phyloP scores from a whole-genome alignment of 2,113 vertebrate genomes.

The Oxygymnocypris stewartii region DNA sequence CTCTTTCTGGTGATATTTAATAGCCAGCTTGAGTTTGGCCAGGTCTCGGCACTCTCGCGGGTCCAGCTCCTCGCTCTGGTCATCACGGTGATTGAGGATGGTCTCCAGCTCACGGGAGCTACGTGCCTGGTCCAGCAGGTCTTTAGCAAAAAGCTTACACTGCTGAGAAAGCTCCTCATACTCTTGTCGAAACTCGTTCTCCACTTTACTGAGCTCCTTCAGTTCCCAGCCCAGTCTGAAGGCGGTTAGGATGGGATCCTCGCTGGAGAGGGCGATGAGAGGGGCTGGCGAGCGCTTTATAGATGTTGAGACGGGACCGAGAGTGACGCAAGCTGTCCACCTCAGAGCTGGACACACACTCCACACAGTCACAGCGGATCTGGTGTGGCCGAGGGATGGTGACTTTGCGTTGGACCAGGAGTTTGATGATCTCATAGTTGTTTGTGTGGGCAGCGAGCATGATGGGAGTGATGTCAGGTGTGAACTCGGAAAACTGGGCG shows the following conservation, averaged over 20 bases:
- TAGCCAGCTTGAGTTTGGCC: constrained; percentile 95
- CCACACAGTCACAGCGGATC: constrained; percentile 94
- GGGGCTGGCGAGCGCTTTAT: constrained; percentile 93
- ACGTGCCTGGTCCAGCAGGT: constrained; percentile 94
- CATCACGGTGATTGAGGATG: constrained; percentile 94
- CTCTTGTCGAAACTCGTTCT: constrained; percentile 96
- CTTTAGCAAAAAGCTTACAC: constrained; percentile 95
- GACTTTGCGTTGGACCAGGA: constrained; percentile 90
- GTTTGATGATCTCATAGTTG: constrained; percentile 98
- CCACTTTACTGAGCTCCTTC: constrained; percentile 97
- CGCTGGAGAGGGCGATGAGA: constrained; percentile 93
- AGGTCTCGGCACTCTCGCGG: constrained; percentile 90
- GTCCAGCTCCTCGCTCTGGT: constrained; percentile 93
- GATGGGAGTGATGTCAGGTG: constrained; percentile 95
- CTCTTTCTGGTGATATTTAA: constrained; percentile 99
- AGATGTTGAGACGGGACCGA: constrained; percentile 92
- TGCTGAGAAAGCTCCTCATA: constrained; percentile 97
- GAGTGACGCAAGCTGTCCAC: constrained; percentile 95
- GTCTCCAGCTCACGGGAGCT: constrained; percentile 93
- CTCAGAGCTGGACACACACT: constrained; percentile 95
- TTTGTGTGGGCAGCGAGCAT: constrained; percentile 98
- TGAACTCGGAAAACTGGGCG: constrained; percentile 95
- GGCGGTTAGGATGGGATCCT: constrained; percentile 84
- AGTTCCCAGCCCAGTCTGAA: constrained; percentile 96
- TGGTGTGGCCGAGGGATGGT: constrained; percentile 94